Percentiles rank a stretch among this genome's conserved stretches.
Evolutionary conservation across 2,797 vertebrate genomes (phyloP).

Genomic region (Phyllotis vaccarum): DNA sequence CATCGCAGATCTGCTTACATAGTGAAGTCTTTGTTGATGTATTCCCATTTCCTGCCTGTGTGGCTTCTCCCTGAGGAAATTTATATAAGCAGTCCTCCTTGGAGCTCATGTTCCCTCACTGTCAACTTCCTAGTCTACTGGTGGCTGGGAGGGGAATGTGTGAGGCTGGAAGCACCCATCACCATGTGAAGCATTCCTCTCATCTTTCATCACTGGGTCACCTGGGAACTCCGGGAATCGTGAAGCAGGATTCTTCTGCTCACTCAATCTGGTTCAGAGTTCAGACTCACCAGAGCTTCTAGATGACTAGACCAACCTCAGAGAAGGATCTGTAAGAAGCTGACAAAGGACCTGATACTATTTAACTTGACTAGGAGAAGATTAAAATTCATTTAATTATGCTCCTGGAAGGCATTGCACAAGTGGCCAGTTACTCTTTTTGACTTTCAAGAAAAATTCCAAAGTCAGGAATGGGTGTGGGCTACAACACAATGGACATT

Average conservation of each 20-base stretch:
- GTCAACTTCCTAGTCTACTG: slow-evolving; percentile 6
- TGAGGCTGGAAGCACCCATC: background rate
- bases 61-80: slow-evolving; percentile 65
- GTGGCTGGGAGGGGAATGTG: background rate
- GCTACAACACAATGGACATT: background rate
- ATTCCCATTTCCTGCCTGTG: slow-evolving; percentile 60
- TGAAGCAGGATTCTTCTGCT: background rate
- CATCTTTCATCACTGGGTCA: background rate
- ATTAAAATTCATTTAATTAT: background rate
- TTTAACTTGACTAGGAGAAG: background rate
- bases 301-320: background rate
- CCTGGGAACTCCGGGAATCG: background rate
- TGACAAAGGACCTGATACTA: background rate
- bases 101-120: background rate
- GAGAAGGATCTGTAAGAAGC: background rate
- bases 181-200: background rate
- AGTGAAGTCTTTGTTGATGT: slow-evolving; percentile 43
- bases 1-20: slow-evolving; percentile 37
- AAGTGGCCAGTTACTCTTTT: background rate
- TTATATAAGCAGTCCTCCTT: background rate
- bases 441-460: background rate
- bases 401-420: background rate
- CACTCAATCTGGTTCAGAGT: background rate
- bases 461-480: background rate
- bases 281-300: background rate